Conservation (phyloP, 2,797 vertebrate genomes). For the Acridotheres tristis region DNA sequence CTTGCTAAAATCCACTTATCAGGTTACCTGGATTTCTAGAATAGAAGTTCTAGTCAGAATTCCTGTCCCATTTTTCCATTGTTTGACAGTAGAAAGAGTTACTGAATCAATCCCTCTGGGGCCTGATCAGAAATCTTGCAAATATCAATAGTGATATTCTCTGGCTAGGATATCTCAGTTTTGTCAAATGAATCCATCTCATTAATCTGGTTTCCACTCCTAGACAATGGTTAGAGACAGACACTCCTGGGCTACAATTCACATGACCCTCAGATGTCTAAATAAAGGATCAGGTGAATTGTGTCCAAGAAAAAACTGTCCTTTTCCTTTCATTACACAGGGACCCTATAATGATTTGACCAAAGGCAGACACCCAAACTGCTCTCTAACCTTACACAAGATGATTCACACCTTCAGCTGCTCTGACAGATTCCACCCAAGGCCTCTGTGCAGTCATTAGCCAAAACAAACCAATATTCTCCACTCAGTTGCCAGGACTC, state of each 20-base stretch:
- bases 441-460: background rate
- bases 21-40: background rate
- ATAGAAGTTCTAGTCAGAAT: background rate
- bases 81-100: background rate
- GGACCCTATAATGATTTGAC: background rate
- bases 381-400: background rate
- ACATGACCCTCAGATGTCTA: background rate
- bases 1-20: background rate
- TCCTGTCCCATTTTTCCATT: constrained; percentile 11
- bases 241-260: background rate
- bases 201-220: background rate
- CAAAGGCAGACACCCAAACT: background rate
- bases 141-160: background rate
- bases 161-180: background rate
- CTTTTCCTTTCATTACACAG: background rate
- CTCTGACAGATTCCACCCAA: background rate
- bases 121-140: constrained; percentile 17
- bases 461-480: background rate
- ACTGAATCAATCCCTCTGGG: background rate
- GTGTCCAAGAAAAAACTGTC: background rate
- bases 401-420: background rate
- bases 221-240: background rate
- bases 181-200: background rate
- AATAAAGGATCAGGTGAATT: background rate
- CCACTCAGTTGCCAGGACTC: background rate